Evolutionary conservation across 2,888 invertebrate genomes (phyloP), one percentile per base, ranked within the genome.

Genomic region (Epistrophe grossulariae): DNA sequence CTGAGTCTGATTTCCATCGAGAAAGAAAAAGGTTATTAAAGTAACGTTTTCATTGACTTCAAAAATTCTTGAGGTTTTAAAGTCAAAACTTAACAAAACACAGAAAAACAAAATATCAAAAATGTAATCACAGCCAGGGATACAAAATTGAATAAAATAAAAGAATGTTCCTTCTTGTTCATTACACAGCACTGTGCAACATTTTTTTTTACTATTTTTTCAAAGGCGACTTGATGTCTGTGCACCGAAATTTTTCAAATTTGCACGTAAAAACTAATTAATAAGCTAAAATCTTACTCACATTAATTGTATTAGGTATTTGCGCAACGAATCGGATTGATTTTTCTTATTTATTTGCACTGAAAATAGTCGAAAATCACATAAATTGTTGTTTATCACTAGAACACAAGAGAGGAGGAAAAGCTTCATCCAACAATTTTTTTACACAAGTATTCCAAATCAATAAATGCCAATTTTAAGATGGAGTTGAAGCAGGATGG

Each of bases 381-480:
- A 78, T 31, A 79, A 83, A 66, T 83, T 55, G 72, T 83, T 87
- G 87, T 87, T 87, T 87, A 87, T 87, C 87, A 87, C 83, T 87
- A 76, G 52, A 72, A 79, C 68, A 68, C 68, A 50, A 68, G 82
- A 79, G 72, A 87, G 83, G 87, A 87, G 72, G 83, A 87, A 87
- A 76, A 83, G 83, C 82, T 83, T 70, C 40, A 28, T 79, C 78
- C 83, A 83, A 79, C 87, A 83, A 74, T 83, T 83, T 83, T 74
- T 70, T 38, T 62, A 87, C 76, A 79, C 76, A 72, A 83, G 83
- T 79, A 83, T 83, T 87, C 66, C 79, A 83, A 87, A 87, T 87
- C 87, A 87, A 87, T 87, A 87, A 87, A 74, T 79, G 74, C 83
- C 79, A 87, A 76, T 87, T 87, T 71, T 87, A 83, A 87, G 87